These are phyloP conservation scores for Ruditapes philippinarum DNA, from an alignment of 1,140 invertebrate genomes.

Conservation along the genomic window DNA sequence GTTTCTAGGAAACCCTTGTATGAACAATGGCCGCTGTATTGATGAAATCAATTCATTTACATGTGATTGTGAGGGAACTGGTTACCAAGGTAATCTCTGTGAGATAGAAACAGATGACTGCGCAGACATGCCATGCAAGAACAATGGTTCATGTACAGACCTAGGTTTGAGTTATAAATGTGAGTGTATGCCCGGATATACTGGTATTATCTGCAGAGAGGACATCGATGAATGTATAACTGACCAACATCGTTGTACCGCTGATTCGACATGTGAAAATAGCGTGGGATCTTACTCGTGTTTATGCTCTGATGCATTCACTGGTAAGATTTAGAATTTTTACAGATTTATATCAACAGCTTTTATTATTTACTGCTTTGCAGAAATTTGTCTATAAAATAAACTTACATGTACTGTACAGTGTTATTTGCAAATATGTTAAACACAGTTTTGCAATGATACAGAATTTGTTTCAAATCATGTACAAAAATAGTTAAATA, in stretches of 20 bases:
- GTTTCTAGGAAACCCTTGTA: slow-evolving; percentile 47
- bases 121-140: slow-evolving; percentile 94
- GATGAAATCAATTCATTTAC: slow-evolving; percentile 57
- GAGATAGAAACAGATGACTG: slow-evolving; percentile 93
- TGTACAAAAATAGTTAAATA: too few species aligned
- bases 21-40: slow-evolving; percentile 61
- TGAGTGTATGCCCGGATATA: slow-evolving; percentile 90
- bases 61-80: slow-evolving; percentile 83
- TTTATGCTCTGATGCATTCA: slow-evolving; percentile 6
- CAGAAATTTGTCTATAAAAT: too few species aligned
- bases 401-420: too few species aligned
- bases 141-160: slow-evolving; percentile 93
- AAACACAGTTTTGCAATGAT: too few species aligned
- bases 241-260: slow-evolving; percentile 64
- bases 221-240: slow-evolving; percentile 87
- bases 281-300: slow-evolving; percentile 22
- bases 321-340: background rate
- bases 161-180: slow-evolving; percentile 90
- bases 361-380: too few species aligned
- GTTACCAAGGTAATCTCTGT: slow-evolving; percentile 95
- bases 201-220: slow-evolving; percentile 88
- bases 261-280: slow-evolving; percentile 41
- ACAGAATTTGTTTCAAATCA: too few species aligned
- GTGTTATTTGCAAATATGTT: too few species aligned
- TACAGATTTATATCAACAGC: too few species aligned